Percentiles rank a stretch among this genome's conserved stretches.
Evolutionary conservation across 2,888 invertebrate genomes (phyloP).

Genomic region (Laspeyria flexula): DNA sequence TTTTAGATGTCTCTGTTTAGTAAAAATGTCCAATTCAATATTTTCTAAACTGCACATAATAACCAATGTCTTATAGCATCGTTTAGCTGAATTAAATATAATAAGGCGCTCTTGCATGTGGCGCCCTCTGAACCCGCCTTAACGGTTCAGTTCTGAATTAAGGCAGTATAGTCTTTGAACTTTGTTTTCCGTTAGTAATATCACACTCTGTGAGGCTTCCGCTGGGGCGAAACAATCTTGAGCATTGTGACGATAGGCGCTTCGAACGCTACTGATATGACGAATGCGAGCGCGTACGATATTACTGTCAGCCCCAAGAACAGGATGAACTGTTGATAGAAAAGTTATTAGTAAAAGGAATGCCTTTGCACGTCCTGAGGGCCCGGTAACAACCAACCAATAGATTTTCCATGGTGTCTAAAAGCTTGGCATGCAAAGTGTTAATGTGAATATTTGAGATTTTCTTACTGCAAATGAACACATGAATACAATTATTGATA

Average conservation of each 20-base stretch:
- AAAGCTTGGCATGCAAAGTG: too few species aligned
- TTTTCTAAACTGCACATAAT: too few species aligned
- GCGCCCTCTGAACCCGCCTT: constrained; percentile 11
- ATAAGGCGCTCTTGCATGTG: neutral
- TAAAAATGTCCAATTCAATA: too few species aligned
- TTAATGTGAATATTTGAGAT: too few species aligned
- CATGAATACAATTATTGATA: too few species aligned
- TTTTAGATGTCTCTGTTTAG: too few species aligned
- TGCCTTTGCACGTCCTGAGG: neutral
- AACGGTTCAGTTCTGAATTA: constrained; percentile 21
- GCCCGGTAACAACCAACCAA: too few species aligned
- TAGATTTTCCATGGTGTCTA: too few species aligned
- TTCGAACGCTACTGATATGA: constrained; percentile 93
- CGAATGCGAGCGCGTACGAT: constrained; percentile 91
- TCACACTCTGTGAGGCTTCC: constrained; percentile 76
- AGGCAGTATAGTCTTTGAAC: constrained; percentile 34
- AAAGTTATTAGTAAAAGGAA: neutral
- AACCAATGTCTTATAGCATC: neutral
- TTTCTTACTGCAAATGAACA: too few species aligned
- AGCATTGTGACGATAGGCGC: constrained; percentile 94
- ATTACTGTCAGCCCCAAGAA: constrained; percentile 93
- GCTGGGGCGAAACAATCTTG: constrained; percentile 88
- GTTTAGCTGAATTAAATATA: constrained; percentile 7
- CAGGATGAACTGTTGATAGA: constrained; percentile 87
- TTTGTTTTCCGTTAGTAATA: constrained; percentile 6